These are phyloP conservation scores for Drosophila aldrichi DNA, from an alignment of 2,888 invertebrate species.

Conservation along the genomic window DNA sequence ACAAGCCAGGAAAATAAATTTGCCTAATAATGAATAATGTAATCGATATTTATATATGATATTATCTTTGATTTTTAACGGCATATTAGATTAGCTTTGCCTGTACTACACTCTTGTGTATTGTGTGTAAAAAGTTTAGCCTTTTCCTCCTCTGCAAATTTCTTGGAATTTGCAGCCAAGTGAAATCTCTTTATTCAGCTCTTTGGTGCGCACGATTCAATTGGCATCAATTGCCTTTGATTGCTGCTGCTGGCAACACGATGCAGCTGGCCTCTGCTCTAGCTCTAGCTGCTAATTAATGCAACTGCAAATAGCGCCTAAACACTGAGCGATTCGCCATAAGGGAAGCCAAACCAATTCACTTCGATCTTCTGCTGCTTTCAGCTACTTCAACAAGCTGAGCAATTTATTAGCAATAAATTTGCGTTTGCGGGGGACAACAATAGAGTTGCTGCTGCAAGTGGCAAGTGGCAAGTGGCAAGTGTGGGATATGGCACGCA, in stretches of 20 bases:
- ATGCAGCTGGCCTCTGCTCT: conserved; percentile 46
- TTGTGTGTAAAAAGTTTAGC: neutral
- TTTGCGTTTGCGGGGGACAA: conserved; percentile 54
- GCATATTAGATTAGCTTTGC: no score
- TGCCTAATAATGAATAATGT: neutral
- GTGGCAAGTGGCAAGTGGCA: conserved; percentile 32
- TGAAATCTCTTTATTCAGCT: conserved; percentile 34
- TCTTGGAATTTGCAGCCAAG: conserved; percentile 21
- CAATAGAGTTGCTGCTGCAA: conserved; percentile 15
- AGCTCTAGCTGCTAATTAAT: conserved; percentile 65
- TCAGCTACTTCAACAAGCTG: conserved; percentile 30
- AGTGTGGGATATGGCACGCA: conserved; percentile 34
- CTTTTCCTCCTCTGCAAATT: conserved; percentile 13
- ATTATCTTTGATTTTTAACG: neutral
- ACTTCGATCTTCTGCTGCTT: conserved; percentile 1
- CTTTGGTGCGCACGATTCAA: conserved; percentile 60
- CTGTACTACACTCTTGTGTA: no score
- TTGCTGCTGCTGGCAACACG: conserved; percentile 59
- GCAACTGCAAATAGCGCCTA: conserved; percentile 64
- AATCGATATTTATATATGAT: no score
- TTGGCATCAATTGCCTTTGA: conserved; percentile 72
- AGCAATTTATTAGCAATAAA: conserved; percentile 78
- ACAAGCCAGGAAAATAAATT: neutral
- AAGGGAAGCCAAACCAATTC: conserved; percentile 21
- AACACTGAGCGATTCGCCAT: conserved; percentile 45